Conservation (phyloP, 1,140 invertebrate genomes). For the Orchestia grillus region DNA sequence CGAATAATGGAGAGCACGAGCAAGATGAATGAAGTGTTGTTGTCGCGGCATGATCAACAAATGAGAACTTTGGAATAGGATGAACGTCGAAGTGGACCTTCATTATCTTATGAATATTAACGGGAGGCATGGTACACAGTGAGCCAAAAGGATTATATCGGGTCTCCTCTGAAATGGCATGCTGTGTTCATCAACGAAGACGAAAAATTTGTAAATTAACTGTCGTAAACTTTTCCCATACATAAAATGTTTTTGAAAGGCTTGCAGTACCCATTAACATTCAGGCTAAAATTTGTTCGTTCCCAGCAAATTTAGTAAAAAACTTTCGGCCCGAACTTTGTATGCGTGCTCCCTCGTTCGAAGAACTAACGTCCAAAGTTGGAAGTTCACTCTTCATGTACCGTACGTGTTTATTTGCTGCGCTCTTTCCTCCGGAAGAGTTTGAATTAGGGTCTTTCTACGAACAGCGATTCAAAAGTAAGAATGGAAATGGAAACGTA, state of each 20-base stretch:
- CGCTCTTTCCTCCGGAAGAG: neutral
- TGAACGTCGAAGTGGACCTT: neutral
- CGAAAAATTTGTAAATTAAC: neutral
- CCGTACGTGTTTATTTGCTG: neutral
- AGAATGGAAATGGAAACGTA: neutral
- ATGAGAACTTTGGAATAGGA: neutral
- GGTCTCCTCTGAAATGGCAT: neutral
- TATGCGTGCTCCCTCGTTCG: neutral
- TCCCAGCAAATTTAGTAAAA: neutral
- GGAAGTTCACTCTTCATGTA: neutral
- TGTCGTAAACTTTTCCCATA: neutral
- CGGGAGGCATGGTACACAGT: neutral
- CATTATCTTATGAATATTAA: neutral
- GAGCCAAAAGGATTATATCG: neutral
- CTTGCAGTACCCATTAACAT: neutral
- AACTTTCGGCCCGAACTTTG: neutral
- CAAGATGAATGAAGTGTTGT: neutral
- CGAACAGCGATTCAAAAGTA: neutral
- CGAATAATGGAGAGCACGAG: neutral
- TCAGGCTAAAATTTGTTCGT: neutral
- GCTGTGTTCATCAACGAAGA: neutral
- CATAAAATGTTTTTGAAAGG: neutral
- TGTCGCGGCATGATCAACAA: conserved; percentile 19
- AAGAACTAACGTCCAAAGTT: neutral
- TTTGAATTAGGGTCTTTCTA: neutral